These are phyloP conservation scores for Elgonia sp. DNA, from an alignment of 2,888 invertebrate species.

Conservation along the genomic window DNA sequence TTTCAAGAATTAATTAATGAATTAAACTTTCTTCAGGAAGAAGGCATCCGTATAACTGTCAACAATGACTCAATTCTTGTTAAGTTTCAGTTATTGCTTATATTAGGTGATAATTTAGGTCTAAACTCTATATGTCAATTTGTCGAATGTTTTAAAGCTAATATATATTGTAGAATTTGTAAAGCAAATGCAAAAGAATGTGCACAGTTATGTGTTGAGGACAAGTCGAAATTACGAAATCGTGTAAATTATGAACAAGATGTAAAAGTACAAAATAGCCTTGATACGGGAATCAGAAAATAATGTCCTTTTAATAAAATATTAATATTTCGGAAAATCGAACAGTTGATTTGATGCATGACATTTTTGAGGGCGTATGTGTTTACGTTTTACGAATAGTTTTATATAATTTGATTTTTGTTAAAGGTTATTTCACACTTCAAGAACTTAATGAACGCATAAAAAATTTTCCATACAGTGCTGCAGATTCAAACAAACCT, in stretches of 20 bases:
- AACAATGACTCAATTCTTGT: constrained; percentile 56
- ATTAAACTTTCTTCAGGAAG: constrained; percentile 77
- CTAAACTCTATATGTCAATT: constrained; percentile 77
- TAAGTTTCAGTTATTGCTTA: constrained; percentile 74
- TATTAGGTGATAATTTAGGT: constrained; percentile 79
- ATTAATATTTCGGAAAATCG: constrained; percentile 76
- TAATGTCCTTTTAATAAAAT: constrained; percentile 76
- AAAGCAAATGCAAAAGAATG: constrained; percentile 70
- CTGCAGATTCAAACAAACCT: constrained; percentile 56
- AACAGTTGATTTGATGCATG: constrained; percentile 70
- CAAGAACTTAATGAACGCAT: constrained; percentile 66
- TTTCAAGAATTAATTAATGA: constrained; percentile 78
- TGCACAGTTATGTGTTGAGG: constrained; percentile 10
- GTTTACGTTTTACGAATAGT: constrained; percentile 50
- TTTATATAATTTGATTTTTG: constrained; percentile 68
- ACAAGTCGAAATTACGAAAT: constrained; percentile 6
- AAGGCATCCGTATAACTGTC: constrained; percentile 74
- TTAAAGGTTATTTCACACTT: constrained; percentile 66
- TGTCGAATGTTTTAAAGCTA: constrained; percentile 74
- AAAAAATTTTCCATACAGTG: constrained; percentile 60
- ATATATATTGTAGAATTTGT: constrained; percentile 80
- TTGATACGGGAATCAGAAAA: constrained; percentile 77
- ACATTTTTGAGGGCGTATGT: constrained; percentile 72
- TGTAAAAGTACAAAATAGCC: background rate
- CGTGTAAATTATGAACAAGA: constrained; percentile 4